Evolutionary conservation across 2,797 vertebrate genomes (phyloP), one percentile per base, ranked within the genome.

Genomic region (Sus cebifrons): DNA sequence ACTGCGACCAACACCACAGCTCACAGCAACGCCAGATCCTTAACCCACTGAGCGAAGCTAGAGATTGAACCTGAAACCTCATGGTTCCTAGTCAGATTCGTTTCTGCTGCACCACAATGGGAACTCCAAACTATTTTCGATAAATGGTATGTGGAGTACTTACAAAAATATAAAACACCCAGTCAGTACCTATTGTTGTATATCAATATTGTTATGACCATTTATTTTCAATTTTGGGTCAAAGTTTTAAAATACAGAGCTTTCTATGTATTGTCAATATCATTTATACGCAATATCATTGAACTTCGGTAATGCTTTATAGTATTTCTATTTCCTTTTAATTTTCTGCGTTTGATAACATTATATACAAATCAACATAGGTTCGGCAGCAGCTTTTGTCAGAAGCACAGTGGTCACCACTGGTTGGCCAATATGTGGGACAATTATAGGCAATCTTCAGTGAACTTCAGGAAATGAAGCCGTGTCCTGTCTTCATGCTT

Each of bases 161-260:
- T 85, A 67, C 32, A 82, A 78, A 95, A 89, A 56, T 71, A 17
- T 65, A 71, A 90, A 84, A 65, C 18, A 86, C 6, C 23, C 5
- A 13, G 7, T 88, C 2, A 8, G 6, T 89, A 58, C 70, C 54
- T 67, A 40, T 81, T 29, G 13, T 15, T 82, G 32, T 73, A 27
- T 13, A 77, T 89, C 64, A 54, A 44, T 40, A 84, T 14, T 49
- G 2, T 86, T 78, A 21, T 27, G 18, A 56, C 18, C 29, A 90
- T 64, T 86, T 67, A 64, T 54, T 94, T 96, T 54, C 7, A 93
- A 85, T 89, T 87, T 87, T 86, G 77, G 84, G 25, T 91, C 70
- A 56, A 90, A 77, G 23, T 88, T 67, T 82, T 90, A 85, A 95
- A 96, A 95, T 60, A 49, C 12, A 85, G 64, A 73, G 9, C 3